Evolutionary conservation across 2,113 vertebrate genomes (phyloP), one percentile per base, ranked within the genome.

Genomic region (Erinaceus europaeus): DNA sequence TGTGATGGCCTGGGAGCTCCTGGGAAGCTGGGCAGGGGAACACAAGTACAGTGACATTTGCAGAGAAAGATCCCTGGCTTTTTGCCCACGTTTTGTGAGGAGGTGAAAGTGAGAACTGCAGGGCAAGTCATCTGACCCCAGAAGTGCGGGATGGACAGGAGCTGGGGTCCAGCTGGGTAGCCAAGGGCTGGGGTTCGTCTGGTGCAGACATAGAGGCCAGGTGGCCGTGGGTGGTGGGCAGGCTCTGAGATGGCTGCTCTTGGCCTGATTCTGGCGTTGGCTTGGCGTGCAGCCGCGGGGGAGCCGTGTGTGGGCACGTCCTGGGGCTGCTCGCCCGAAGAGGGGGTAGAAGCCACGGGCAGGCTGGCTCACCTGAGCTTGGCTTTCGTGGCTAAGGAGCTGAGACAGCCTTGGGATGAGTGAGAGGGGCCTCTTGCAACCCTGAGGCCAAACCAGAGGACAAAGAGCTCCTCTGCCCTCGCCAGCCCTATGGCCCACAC

Each of bases 301-400:
- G 76, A 93, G 86, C 84, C 7, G 0, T 94, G 95, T 91, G 93
- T 61, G 69, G 90, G 92, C 94, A 94, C 0, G 77, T 94, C 89
- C 84, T 4, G 3, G 59, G 57, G 53, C 94, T 27, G 77, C 84
- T 74, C 1, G 57, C 72, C 80, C 0, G 29, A 68, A 9, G 69
- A 2, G 6, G 74, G 68, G 71, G 74, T 4, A 13, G 89, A 32
- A 90, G 76, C 86, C 40, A 14, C 1, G 2, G 87, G 79, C 72
- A 80, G 76, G 18, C 86, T 69, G 69, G 59, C 53, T 91, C 23
- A 12, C 75, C 86, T 5, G 34, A n/a, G 78, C 36, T 50, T 2
- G 1, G 76, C 57, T 69, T 34, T 76, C 36, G 42, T 2, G 1
- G 76, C 57, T 69, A 36, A 73, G 68, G 42, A 61, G 69, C 61